phyloP scores from a whole-genome alignment of 2,113 vertebrate genomes.

The Mustela lutreola region DNA sequence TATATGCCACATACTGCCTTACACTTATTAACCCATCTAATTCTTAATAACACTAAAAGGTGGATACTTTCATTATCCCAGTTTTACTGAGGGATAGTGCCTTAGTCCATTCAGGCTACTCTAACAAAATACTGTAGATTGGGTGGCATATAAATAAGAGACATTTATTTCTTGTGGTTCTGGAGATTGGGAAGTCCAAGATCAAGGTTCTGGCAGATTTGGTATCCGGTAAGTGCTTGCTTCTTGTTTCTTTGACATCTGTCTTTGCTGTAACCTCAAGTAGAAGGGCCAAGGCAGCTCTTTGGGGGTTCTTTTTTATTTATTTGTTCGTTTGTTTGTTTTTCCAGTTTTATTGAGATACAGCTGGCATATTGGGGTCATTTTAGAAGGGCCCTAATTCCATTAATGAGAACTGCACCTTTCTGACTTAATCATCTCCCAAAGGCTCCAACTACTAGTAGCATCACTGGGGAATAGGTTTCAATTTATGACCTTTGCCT shows the following conservation, averaged over 20 bases:
- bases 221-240: background rate
- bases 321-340: background rate
- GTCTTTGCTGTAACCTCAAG: background rate
- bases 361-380: background rate
- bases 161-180: background rate
- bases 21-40: conserved; percentile 19
- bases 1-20: background rate
- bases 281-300: background rate
- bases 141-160: background rate
- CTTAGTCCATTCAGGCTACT: background rate
- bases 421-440: background rate
- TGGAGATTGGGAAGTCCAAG: background rate
- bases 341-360: background rate
- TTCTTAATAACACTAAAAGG: background rate
- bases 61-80: background rate
- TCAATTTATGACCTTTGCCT: background rate
- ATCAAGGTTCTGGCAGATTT: background rate
- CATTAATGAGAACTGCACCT: background rate
- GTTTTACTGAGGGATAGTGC: background rate
- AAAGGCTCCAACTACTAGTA: background rate
- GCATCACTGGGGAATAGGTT: background rate
- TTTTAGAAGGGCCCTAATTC: background rate
- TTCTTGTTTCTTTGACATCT: background rate
- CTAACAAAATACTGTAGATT: background rate
- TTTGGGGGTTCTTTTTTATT: background rate